Percentiles rank a stretch among this genome's conserved stretches.
These are phyloP conservation scores for Vipera ursinii DNA, from an alignment of 2,797 vertebrate species.

Conservation along the genomic window DNA sequence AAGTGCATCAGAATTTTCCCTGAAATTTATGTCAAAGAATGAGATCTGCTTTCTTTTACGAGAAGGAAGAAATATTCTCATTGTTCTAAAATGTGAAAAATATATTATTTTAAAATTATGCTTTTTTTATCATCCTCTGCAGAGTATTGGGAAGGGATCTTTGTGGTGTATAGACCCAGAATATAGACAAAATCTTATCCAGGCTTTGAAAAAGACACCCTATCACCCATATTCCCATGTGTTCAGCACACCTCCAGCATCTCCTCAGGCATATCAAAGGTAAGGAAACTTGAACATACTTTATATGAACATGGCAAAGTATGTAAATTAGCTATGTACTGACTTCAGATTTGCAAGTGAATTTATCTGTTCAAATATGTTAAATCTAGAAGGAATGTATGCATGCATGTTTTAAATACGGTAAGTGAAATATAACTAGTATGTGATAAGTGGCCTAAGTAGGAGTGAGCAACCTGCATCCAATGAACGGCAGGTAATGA, in stretches of 20 bases:
- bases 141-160: conserved; percentile 84
- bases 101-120: conserved; percentile 26
- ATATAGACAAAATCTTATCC: conserved; percentile 95
- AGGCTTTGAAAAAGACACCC: conserved; percentile 98
- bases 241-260: conserved; percentile 87
- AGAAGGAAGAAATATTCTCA: conserved; percentile 19
- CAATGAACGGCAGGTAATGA: not conserved
- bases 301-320: conserved; percentile 12
- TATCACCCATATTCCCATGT: conserved; percentile 93
- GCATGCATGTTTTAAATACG: not conserved
- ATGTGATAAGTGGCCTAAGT: not conserved
- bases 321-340: not conserved
- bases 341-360: not conserved
- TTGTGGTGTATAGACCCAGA: conserved; percentile 85
- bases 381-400: not conserved
- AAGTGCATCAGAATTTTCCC: conserved; percentile 16
- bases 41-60: conserved; percentile 13
- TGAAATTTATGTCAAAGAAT: conserved; percentile 36
- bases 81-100: conserved; percentile 37
- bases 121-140: conserved; percentile 62
- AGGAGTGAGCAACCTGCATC: not conserved
- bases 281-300: conserved; percentile 67
- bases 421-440: not conserved
- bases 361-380: not conserved
- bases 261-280: conserved; percentile 90